Evolutionary conservation across 2,888 invertebrate genomes (phyloP).

Genomic region (Villa cingulata): DNA sequence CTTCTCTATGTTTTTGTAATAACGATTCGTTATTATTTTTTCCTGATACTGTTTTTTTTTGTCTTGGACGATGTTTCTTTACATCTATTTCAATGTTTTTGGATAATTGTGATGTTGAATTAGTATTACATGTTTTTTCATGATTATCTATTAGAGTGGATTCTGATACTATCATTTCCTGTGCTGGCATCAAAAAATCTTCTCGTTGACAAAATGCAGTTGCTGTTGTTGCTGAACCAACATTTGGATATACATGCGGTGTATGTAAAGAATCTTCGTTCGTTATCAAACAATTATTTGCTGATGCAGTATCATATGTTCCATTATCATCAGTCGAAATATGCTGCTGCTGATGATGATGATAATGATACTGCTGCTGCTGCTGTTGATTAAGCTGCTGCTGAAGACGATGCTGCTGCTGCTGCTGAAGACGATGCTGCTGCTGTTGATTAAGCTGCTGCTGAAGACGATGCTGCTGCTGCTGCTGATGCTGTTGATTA

Average conservation of each 20-base stretch:
- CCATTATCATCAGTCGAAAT: slow-evolving; percentile 10
- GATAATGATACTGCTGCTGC: too few relatives aligned
- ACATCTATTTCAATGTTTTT: neutral
- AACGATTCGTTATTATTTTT: slow-evolving; percentile 20
- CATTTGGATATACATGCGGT: slow-evolving; percentile 60
- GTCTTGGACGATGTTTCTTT: neutral
- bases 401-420: too few relatives aligned
- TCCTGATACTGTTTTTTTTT: neutral
- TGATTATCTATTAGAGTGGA: slow-evolving; percentile 1
- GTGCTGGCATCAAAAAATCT: slow-evolving; percentile 6
- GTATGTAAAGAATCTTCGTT: slow-evolving; percentile 65
- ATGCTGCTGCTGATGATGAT: slow-evolving; percentile 12
- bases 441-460: too few relatives aligned
- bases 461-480: too few relatives aligned
- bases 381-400: too few relatives aligned
- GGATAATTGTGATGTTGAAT: slow-evolving; percentile 21
- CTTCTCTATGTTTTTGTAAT: slow-evolving; percentile 36
- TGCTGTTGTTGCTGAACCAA: slow-evolving; percentile 19
- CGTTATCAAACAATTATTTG: slow-evolving; percentile 18
- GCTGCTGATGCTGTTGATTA: too few relatives aligned
- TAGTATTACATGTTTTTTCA: neutral
- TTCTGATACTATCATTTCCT: slow-evolving; percentile 9
- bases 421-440: too few relatives aligned
- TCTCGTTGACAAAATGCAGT: neutral
- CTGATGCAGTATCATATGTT: too few relatives aligned